Percentiles rank a stretch among this genome's conserved stretches.
Conservation (phyloP, 1,140 invertebrate species). For the Drosophila subobscura region DNA sequence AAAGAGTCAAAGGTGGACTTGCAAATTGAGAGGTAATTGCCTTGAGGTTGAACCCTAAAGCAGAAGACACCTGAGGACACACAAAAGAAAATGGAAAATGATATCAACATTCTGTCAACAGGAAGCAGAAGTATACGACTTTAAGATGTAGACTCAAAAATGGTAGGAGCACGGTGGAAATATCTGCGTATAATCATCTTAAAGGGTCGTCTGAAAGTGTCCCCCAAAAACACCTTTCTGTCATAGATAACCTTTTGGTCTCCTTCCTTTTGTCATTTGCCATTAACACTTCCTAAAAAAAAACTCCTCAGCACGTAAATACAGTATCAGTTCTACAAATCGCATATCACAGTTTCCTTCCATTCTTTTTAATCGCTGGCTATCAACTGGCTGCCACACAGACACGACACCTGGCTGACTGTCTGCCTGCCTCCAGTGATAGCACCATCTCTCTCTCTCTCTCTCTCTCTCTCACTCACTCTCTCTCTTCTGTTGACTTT, state of each 20-base stretch:
- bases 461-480: no score
- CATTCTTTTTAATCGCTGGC: conserved; percentile 20
- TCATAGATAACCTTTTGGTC: no score
- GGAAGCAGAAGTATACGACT: no score
- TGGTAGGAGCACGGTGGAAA: no score
- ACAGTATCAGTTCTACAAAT: conserved; percentile 4
- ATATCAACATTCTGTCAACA: no score
- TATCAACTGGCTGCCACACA: conserved; percentile 22
- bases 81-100: no score
- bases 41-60: neutral
- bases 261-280: neutral
- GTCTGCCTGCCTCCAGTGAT: conserved; percentile 13
- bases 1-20: conserved; percentile 25
- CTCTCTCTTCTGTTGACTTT: conserved; percentile 39
- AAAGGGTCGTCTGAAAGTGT: no score
- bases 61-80: no score
- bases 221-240: no score
- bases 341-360: neutral
- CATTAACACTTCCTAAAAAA: neutral
- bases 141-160: no score
- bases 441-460: neutral
- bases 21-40: conserved; percentile 38
- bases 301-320: neutral
- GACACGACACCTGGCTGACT: conserved; percentile 37
- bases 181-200: no score